Evolutionary conservation across 2,113 vertebrate species (phyloP).

Genomic region (Raja brachyura): DNA sequence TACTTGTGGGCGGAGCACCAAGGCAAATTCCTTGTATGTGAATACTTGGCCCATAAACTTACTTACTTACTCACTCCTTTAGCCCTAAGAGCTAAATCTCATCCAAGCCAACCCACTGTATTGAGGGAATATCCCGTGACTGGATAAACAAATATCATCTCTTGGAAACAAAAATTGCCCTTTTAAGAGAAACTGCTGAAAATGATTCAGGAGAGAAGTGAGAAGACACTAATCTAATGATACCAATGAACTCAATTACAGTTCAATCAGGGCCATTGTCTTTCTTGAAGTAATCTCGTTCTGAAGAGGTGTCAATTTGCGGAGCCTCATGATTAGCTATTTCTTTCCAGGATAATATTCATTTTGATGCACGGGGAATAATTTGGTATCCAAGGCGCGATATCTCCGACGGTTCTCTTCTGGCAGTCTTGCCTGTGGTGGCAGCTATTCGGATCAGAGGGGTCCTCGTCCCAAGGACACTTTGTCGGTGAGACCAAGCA

Average conservation of each 20-base stretch:
- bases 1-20: no score
- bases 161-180: not conserved
- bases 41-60: no score
- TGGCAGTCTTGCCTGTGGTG: not conserved
- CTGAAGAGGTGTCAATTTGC: slow-evolving; percentile 22
- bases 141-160: not conserved
- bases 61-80: no score
- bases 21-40: no score
- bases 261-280: slow-evolving; percentile 17
- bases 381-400: not conserved
- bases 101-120: not conserved
- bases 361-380: not conserved
- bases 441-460: not conserved
- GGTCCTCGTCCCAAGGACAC: not conserved
- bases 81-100: no score
- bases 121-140: not conserved
- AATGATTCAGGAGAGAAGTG: not conserved
- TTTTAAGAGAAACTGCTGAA: not conserved
- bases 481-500: no score
- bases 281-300: slow-evolving; percentile 3
- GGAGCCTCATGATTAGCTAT: slow-evolving; percentile 1
- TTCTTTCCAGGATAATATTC: not conserved
- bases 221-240: slow-evolving; percentile 7
- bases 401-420: no score
- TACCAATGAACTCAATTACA: slow-evolving; percentile 26